Base-by-base conservation (phyloP, 2,888 invertebrate species). In the Ennomos erosarius region DNA sequence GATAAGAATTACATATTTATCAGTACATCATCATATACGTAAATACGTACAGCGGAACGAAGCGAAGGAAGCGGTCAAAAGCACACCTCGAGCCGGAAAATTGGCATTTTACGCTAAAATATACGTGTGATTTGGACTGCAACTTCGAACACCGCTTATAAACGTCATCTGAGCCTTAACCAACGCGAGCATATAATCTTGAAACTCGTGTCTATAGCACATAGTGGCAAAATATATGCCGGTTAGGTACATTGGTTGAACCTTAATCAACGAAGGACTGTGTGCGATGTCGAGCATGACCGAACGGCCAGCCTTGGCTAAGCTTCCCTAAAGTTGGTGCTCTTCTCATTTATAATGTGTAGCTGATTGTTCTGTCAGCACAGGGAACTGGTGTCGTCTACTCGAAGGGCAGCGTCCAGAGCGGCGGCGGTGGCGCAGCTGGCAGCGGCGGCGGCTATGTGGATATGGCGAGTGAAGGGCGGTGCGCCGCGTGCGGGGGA, bases 401-500 rank as follows among this genome's bases (percentile, higher is more conserved):
- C 66, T 84, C 69, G 64, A 81, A 88, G 56, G 82, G 80, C 67
- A 81, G 85, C 59, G 81, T 76, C 90, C 89, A 90, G 47, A 86
- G 81, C 56, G 89, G 86, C 34, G 87, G 87, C 59, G 84, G 85
- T 6, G 82, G 85, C 63, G 82, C 71, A 81, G 80, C 76, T 76
- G 71, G 70, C 26, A 73, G 81, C 47, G 68, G 74, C 77, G 75
- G 71, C 59, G 87, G 90, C 91, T 91, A 91, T 85, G 91, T 91
- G 73, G 89, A 85, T 61, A 90, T 85, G 4, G 90, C 90, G 16
- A 91, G 84, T 1, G 88, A 82, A 0, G 88, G 75, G 1, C 84
- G 79, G 64, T 92, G 82, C 9, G 70, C 89, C 76, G 78, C 85
- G 84, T 90, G 89, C 53, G 87, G 81, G 62, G 83, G 89, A 64